Evolutionary conservation across 2,113 vertebrate species (phyloP).

Genomic region (Callipepla californica): DNA sequence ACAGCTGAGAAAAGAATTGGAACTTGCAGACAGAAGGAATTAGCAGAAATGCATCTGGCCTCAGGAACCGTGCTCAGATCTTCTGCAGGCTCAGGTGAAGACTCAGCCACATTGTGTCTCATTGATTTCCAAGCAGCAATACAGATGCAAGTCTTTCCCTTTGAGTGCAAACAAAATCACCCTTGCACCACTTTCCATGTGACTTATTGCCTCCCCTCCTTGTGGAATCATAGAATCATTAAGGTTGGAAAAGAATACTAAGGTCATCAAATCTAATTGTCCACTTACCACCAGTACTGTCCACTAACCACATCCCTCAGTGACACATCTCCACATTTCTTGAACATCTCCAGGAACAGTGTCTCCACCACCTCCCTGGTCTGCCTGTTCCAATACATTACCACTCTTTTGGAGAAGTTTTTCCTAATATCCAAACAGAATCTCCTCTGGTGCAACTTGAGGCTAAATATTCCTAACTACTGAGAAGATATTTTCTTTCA

Average conservation of each 20-base stretch:
- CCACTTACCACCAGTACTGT: too few relatives aligned
- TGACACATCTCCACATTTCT: too few relatives aligned
- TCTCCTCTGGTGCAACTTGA: too few relatives aligned
- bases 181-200: background rate
- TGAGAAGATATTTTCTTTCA: background rate
- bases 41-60: background rate
- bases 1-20: background rate
- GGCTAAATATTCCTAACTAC: background rate
- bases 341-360: too few relatives aligned
- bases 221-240: background rate
- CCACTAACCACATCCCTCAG: too few relatives aligned
- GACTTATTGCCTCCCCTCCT: background rate
- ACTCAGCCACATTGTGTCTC: background rate
- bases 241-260: too few relatives aligned
- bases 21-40: background rate
- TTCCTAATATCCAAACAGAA: too few relatives aligned
- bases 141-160: background rate
- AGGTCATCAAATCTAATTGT: too few relatives aligned
- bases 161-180: fast-evolving
- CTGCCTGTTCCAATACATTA: too few relatives aligned
- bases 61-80: background rate
- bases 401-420: too few relatives aligned
- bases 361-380: too few relatives aligned
- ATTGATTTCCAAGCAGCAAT: background rate
- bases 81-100: background rate